These are phyloP conservation scores for Antedon mediterranea DNA, from an alignment of 53 echinoderm and acorn worm genomes.

Conservation along the genomic window DNA sequence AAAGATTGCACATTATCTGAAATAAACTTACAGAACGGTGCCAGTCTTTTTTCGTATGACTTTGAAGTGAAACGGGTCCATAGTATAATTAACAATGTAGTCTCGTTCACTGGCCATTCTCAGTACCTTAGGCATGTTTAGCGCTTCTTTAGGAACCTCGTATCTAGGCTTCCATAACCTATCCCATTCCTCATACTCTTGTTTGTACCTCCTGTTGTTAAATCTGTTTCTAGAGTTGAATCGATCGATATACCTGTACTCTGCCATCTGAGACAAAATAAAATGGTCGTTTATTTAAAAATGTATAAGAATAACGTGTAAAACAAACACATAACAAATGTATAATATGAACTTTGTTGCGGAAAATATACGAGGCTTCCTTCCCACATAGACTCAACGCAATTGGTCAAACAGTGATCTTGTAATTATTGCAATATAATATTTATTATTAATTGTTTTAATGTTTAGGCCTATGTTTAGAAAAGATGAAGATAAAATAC, in stretches of 20 bases:
- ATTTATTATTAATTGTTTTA: too few species aligned
- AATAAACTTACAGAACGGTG: constrained; percentile 20
- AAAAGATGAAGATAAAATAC: too few species aligned
- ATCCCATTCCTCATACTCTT: constrained; percentile 36
- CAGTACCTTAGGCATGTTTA: constrained; percentile 23
- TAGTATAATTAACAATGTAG: constrained; percentile 56
- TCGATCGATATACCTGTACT: constrained; percentile 14
- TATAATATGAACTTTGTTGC: too few species aligned
- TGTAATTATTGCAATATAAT: too few species aligned
- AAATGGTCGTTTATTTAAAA: background rate
- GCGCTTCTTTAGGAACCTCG: constrained; percentile 53
- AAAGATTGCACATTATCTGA: too few species aligned
- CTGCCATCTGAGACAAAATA: constrained; percentile 26
- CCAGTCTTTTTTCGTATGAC: constrained; percentile 33
- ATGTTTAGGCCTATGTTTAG: too few species aligned
- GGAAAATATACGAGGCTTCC: too few species aligned
- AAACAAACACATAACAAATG: too few species aligned
- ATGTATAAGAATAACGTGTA: too few species aligned
- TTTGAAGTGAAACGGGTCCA: constrained; percentile 60
- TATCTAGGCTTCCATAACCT: constrained; percentile 59
- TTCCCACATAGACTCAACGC: too few species aligned
- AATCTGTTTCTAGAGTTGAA: constrained; percentile 43
- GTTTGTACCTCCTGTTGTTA: constrained; percentile 21
- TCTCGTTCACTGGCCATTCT: constrained; percentile 42
- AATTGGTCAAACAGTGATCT: too few species aligned